Base-by-base conservation (phyloP, 2,888 invertebrate genomes). In the Idaea biselata region DNA sequence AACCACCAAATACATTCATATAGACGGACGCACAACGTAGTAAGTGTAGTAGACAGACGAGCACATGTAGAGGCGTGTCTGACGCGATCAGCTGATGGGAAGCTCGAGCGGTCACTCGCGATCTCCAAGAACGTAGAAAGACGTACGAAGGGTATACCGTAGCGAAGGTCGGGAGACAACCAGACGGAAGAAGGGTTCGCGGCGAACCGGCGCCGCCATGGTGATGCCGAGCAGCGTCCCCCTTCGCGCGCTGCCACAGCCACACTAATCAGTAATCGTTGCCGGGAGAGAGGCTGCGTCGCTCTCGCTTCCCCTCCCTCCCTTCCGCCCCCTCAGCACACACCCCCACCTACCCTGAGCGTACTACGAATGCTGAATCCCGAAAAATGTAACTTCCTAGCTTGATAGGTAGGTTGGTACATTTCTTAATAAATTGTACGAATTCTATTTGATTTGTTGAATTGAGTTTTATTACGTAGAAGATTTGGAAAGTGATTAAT, bases 241-340 rank as follows among this genome's bases (percentile, higher is more conserved):
- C 86, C 89, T 89, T 84, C 84, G 81, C 86, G 78, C 88, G 85
- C 89, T 88, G 89, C 87, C 88, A 87, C 87, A 93, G 89, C 86
- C 88, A 89, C 88, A 93, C 93, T 93, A 93, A 93, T 93, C 93
- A 93, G 93, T 93, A 93, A 93, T 93, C 93, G 93, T 93, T 93
- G 93, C 84, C 86, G 88, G 88, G 88, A 84, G 88, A 14, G 91
- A 91, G 91, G 91, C 91, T 91, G 91, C 89, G 90, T 86, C 86
- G 84, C 86, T 81, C 81, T 78, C 75, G 76, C 74, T 78, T 71
- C 71, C 76, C 71, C 73, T 60, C 71, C 74, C 66, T 71, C 69
- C 68, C 73, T 63, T 68, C 72, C 66, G 73, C 74, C 74, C 73
- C 65, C 69, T 75, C 67, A 32, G 31, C 68, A 58, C 63, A 59